Evolutionary conservation across 2,888 invertebrate genomes (phyloP).

Genomic region (Creontiades dilutus): DNA sequence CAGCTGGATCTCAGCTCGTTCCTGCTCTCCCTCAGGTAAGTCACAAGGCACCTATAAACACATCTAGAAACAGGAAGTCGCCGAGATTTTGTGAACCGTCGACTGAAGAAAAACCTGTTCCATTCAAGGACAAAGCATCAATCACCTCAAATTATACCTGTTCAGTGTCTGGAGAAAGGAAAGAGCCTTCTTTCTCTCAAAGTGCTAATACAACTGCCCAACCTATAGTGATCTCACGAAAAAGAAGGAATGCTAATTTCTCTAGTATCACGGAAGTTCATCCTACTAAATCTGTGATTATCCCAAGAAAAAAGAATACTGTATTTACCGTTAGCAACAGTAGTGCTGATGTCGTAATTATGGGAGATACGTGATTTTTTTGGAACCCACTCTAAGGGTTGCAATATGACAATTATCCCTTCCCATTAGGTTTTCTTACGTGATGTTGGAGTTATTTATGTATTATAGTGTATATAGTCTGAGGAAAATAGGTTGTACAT

Average conservation of each 20-base stretch:
- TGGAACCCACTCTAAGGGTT: too few relatives aligned
- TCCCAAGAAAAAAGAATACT: not conserved
- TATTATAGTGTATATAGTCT: too few relatives aligned
- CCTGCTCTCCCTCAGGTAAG: not conserved
- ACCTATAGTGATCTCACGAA: not conserved
- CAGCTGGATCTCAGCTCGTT: not conserved
- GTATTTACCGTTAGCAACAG: not conserved
- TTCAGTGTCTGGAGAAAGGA: too few relatives aligned
- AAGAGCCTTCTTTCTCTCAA: not conserved
- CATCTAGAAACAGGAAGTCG: not conserved
- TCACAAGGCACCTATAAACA: not conserved
- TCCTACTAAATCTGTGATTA: not conserved
- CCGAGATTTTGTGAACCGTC: not conserved
- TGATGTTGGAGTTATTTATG: too few relatives aligned
- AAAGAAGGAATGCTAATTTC: not conserved
- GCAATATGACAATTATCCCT: too few relatives aligned
- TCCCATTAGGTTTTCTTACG: too few relatives aligned
- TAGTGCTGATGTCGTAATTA: not conserved
- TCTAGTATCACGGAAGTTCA: not conserved
- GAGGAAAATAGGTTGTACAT: too few relatives aligned
- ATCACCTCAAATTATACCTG: not conserved
- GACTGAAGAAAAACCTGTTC: not conserved
- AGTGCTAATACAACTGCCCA: not conserved
- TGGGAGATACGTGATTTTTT: not conserved
- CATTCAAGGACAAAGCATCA: not conserved